Percentiles rank a stretch among this genome's conserved stretches.
Conservation (phyloP, 2,113 vertebrate species). For the Isurus oxyrinchus region DNA sequence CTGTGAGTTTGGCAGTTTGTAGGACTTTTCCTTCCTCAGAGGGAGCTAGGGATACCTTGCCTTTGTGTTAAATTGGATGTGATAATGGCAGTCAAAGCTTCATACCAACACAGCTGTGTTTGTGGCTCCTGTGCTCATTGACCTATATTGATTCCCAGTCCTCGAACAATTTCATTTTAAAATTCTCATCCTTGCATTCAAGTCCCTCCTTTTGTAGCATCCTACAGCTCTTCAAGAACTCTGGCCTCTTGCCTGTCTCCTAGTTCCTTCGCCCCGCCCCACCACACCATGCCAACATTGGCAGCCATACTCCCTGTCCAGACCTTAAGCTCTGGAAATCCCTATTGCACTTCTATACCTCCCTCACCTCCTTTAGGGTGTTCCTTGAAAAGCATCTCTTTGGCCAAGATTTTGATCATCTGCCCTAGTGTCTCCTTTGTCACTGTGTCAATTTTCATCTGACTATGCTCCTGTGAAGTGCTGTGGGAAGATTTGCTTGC, state of each 20-base stretch:
- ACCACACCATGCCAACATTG: neutral
- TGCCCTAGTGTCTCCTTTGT: too few species aligned
- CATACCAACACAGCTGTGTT: neutral
- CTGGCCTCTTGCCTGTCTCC: neutral
- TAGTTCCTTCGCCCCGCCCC: neutral
- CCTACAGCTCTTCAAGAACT: neutral
- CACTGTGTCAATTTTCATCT: too few species aligned
- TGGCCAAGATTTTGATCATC: too few species aligned
- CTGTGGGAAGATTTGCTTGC: neutral
- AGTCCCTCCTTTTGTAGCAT: neutral
- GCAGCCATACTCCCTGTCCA: neutral
- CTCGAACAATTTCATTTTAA: neutral
- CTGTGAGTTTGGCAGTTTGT: neutral
- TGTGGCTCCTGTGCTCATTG: neutral
- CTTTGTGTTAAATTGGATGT: neutral
- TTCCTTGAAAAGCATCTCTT: too few species aligned
- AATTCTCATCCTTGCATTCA: neutral
- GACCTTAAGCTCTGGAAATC: neutral
- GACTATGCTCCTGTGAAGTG: too few species aligned
- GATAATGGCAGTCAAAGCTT: neutral
- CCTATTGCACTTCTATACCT: neutral
- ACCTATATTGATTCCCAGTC: neutral
- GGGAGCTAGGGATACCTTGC: neutral
- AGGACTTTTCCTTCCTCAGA: neutral
- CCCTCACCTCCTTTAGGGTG: too few species aligned